Evolutionary conservation across 2,888 invertebrate species (phyloP).

Genomic region (Bibio marci): DNA sequence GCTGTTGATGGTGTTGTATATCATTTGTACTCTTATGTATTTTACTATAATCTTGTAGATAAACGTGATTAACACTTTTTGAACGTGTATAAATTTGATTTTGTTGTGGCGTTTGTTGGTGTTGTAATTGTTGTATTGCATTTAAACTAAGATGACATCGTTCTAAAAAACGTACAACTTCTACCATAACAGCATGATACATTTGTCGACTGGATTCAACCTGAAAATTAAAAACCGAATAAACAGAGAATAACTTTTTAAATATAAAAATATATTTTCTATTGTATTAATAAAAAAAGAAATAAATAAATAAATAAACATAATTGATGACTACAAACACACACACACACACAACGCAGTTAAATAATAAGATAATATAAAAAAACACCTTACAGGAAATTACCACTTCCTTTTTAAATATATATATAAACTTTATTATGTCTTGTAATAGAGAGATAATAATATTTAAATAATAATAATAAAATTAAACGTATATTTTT

Average conservation of each 20-base stretch:
- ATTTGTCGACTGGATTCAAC: slow-evolving; percentile 47
- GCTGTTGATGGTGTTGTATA: too few relatives aligned
- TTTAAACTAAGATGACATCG: slow-evolving; percentile 38
- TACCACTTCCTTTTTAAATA: background rate
- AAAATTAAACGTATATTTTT: too few relatives aligned
- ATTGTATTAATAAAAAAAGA: too few relatives aligned
- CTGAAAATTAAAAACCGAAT: slow-evolving; percentile 23
- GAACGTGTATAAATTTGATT: slow-evolving; percentile 27
- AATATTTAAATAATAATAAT: too few relatives aligned
- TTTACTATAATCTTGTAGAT: slow-evolving; percentile 11
- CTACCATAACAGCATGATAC: slow-evolving; percentile 50
- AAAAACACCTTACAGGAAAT: slow-evolving; percentile 3
- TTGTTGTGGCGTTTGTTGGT: slow-evolving; percentile 17
- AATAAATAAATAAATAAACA: too few relatives aligned
- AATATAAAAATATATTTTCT: background rate
- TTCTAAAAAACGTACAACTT: slow-evolving; percentile 46
- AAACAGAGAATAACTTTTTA: slow-evolving; percentile 2
- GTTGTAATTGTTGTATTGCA: slow-evolving; percentile 15
- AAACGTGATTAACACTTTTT: slow-evolving; percentile 27
- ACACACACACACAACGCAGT: too few relatives aligned
- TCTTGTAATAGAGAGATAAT: too few relatives aligned
- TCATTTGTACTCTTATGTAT: background rate
- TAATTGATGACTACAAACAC: too few relatives aligned
- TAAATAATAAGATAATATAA: background rate
- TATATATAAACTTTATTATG: too few relatives aligned